Evolutionary conservation across 2,888 invertebrate species (phyloP).

Genomic region (Acrobasis repandana): DNA sequence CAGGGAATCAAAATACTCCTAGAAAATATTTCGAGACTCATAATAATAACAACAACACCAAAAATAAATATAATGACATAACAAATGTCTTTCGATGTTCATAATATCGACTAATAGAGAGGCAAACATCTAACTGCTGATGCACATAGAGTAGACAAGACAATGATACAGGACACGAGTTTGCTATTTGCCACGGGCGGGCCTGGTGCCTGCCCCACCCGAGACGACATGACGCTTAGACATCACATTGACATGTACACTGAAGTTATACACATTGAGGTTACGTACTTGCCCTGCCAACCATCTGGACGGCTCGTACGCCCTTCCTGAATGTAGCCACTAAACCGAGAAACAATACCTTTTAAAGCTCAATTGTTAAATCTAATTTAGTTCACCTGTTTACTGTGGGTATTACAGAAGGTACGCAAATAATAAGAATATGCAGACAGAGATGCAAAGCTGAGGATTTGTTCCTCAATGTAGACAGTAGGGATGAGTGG

Average conservation of each 20-base stretch:
- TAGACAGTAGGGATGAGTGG: conserved; percentile 31
- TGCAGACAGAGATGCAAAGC: conserved; percentile 74
- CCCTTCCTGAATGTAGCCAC: conserved; percentile 99
- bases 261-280: conserved; percentile 63
- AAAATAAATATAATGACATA: conserved; percentile 72
- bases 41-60: conserved; percentile 72
- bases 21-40: conserved; percentile 59
- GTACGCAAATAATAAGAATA: conserved; percentile 57
- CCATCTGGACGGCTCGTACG: conserved; percentile 99
- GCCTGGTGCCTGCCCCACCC: conserved; percentile 34
- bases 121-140: conserved; percentile 80
- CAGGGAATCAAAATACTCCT: conserved; percentile 72
- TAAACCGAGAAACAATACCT: conserved; percentile 84
- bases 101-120: conserved; percentile 75
- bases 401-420: conserved; percentile 49
- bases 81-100: conserved; percentile 70
- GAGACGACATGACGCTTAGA: conserved; percentile 52
- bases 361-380: conserved; percentile 56
- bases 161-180: conserved; percentile 77
- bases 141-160: conserved; percentile 80
- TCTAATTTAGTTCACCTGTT: conserved; percentile 54
- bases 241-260: conserved; percentile 78
- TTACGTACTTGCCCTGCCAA: conserved; percentile 99
- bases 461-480: conserved; percentile 41
- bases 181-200: conserved; percentile 61